A percentile compares a stretch with the other conserved stretches of the same genome.
These are phyloP conservation scores for Erannis defoliaria DNA, from an alignment of 2,888 invertebrate genomes.

Conservation along the genomic window DNA sequence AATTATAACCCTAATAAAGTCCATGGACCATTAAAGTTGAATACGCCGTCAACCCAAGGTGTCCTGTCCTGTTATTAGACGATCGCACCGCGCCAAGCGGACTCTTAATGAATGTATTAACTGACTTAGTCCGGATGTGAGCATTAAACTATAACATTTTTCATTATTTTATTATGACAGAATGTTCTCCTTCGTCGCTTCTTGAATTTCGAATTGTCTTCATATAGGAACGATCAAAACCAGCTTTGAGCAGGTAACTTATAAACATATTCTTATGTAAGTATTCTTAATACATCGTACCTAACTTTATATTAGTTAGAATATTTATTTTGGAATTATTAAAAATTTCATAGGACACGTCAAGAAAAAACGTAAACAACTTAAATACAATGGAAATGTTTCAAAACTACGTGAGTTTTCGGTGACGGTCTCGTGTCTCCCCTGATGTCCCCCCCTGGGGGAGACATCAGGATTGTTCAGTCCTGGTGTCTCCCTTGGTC, in stretches of 20 bases:
- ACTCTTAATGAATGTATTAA: conserved; percentile 56
- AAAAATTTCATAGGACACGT: no score
- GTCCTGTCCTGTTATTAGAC: conserved; percentile 64
- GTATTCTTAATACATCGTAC: no score
- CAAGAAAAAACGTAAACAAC: no score
- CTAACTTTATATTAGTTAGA: no score
- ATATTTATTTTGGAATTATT: no score
- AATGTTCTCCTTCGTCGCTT: conserved; percentile 55
- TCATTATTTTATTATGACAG: conserved; percentile 78
- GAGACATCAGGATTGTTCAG: no score
- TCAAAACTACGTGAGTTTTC: no score
- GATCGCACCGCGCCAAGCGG: conserved; percentile 68
- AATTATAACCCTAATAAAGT: conserved; percentile 37
- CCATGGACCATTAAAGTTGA: conserved; percentile 46
- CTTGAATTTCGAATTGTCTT: conserved; percentile 52
- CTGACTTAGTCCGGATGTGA: conserved; percentile 61
- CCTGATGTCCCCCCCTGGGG: no score
- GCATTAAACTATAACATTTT: conserved; percentile 78
- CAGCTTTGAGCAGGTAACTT: neutral
- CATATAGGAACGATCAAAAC: conserved; percentile 11
- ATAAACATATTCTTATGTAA: no score
- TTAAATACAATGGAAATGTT: no score
- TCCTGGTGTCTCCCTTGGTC: no score
- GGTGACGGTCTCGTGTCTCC: no score
- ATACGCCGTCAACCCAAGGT: conserved; percentile 59